A percentile compares a stretch with the other conserved stretches of the same genome.
Evolutionary conservation across 2,888 invertebrate species (phyloP).

Genomic region (Tetranychus piercei): DNA sequence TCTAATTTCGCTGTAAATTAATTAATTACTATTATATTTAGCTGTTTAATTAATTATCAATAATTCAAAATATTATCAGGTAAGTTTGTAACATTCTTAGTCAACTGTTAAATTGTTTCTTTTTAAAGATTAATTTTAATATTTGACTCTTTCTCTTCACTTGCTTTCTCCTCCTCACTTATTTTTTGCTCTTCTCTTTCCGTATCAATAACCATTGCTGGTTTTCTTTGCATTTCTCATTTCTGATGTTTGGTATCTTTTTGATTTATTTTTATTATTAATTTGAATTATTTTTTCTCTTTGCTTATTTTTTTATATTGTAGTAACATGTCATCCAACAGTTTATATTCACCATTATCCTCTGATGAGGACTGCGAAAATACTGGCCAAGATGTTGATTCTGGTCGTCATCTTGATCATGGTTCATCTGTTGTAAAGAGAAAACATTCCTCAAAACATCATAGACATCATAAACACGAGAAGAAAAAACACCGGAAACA

Average conservation of each 20-base stretch:
- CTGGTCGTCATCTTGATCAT: constrained; percentile 5
- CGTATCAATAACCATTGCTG: background rate
- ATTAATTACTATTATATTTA: background rate
- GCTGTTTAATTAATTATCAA: background rate
- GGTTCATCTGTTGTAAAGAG: background rate
- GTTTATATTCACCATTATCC: constrained; percentile 14
- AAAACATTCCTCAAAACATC: background rate
- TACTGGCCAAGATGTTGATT: background rate
- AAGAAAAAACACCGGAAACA: constrained; percentile 15
- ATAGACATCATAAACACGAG: constrained; percentile 9
- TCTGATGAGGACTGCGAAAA: constrained; percentile 7
- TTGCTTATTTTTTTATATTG: no score
- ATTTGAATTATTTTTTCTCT: no score
- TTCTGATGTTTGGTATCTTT: background rate
- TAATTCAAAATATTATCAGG: background rate
- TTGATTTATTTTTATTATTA: no score
- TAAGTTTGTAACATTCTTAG: background rate
- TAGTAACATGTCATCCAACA: background rate
- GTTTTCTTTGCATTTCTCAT: background rate
- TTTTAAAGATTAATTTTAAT: background rate
- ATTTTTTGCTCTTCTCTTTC: background rate
- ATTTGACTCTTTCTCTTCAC: background rate
- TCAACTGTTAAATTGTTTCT: background rate
- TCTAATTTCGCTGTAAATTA: background rate
- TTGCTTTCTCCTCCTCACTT: background rate